These are phyloP conservation scores for Drosophila arawakana DNA, from an alignment of 1,140 invertebrate genomes.

Conservation along the genomic window DNA sequence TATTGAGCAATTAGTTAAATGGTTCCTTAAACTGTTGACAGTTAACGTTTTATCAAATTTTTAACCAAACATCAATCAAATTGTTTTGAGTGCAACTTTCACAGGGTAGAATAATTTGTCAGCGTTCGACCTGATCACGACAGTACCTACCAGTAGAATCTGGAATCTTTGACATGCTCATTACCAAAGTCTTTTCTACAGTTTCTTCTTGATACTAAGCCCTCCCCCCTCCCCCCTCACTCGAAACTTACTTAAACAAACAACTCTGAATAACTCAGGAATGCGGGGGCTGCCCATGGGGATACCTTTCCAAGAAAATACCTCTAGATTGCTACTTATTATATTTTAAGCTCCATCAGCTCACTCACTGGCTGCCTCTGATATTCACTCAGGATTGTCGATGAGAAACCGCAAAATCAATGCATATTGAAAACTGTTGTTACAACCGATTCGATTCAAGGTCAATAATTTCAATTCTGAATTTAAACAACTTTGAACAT, in stretches of 20 bases:
- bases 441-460: constrained; percentile 10
- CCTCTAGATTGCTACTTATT: not conserved
- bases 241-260: constrained; percentile 55
- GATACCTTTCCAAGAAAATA: constrained; percentile 4
- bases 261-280: constrained; percentile 60
- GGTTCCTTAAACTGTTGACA: constrained; percentile 71
- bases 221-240: not conserved
- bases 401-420: constrained; percentile 17
- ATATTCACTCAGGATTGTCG: constrained; percentile 9
- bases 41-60: constrained; percentile 54
- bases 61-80: constrained; percentile 59
- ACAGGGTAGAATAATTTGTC: constrained; percentile 67
- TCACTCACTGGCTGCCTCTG: not conserved
- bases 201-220: not conserved
- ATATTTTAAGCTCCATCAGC: not conserved
- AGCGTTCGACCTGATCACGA: constrained; percentile 42
- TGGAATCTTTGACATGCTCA: constrained; percentile 78
- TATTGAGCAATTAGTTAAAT: constrained; percentile 79
- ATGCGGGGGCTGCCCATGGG: constrained; percentile 58
- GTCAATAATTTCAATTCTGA: not conserved
- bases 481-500: too few species aligned
- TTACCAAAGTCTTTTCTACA: constrained; percentile 30
- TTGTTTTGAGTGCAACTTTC: constrained; percentile 61
- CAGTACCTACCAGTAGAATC: constrained; percentile 71
- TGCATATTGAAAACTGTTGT: constrained; percentile 8